Base-by-base conservation (phyloP, 1,140 invertebrate genomes). In the Dermatophagoides farinae region DNA sequence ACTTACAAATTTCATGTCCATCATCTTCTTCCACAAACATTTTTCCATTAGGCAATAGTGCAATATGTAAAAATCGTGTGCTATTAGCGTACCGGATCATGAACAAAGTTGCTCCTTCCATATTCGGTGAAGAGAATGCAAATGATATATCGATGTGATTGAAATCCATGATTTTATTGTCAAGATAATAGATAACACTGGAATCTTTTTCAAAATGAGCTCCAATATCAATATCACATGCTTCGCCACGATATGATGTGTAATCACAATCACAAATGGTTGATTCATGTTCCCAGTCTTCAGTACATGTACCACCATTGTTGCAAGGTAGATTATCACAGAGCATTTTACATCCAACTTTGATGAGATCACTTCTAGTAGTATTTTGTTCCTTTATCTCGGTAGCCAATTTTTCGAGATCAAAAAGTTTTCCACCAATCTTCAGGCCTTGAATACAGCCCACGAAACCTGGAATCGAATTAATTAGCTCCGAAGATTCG, bases 361-460 rank as follows among this genome's bases (percentile, higher is more conserved):
- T 77, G 18, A 86, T 70, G 2, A 4, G 58, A 70, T 67, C 65
- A 57, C 61, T 62, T 52, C 57, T 62, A 62, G 67, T 64, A 20
- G 61, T 62, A 39, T 62, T 54, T 11, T 18, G n/a, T 18, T 65
- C 47, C 61, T 20, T 49, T 38, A 57, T 39, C 8, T 47, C 46
- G 18, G 46, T 23, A 22, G 58, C 65, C 31, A 61, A 43, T 52
- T 41, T 50, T 61, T 64, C 78, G 38, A 92, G 71, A 72, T 88
- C 81, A 39, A 90, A 80, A 14, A 83, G 76, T 66, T 80, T 79
- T 58, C 82, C 75, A 20, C 84, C 86, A 61, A 92, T 86, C 76
- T 86, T 86, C 44, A 92, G 76, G 11, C 89, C 89, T 64, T 87
- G 77, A 18, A 92, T 78, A 68, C 88, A 95, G 0, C 89, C 88